phyloP scores from a whole-genome alignment of 2,888 invertebrate species.

The Parochlus steinenii region DNA sequence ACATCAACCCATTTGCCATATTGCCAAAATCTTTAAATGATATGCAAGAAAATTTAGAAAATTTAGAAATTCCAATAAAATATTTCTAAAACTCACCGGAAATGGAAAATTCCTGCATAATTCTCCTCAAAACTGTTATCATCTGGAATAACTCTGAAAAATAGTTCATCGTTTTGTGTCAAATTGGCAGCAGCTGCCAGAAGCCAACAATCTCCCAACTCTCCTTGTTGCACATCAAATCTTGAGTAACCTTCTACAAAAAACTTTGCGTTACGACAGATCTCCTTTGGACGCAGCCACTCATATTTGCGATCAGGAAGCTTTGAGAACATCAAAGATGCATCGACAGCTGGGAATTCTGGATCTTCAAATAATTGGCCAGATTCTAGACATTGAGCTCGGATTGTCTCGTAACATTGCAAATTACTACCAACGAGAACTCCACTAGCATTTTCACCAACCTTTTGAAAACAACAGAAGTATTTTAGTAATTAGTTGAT shows the following conservation, averaged over 20 bases:
- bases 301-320: constrained; percentile 58
- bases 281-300: constrained; percentile 85
- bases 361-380: constrained; percentile 69
- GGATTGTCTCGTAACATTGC: too few relatives aligned
- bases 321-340: constrained; percentile 49
- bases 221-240: constrained; percentile 89
- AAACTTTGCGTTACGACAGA: constrained; percentile 58
- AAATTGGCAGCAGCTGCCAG: constrained; percentile 80
- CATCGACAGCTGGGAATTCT: constrained; percentile 58
- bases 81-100: constrained; percentile 39
- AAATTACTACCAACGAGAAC: too few relatives aligned
- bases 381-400: constrained; percentile 45
- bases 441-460: too few relatives aligned
- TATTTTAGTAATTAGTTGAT: too few relatives aligned
- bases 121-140: constrained; percentile 78
- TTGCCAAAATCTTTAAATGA: constrained; percentile 57
- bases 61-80: background rate
- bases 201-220: constrained; percentile 85
- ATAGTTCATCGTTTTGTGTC: constrained; percentile 59
- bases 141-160: constrained; percentile 80
- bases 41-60: too few relatives aligned
- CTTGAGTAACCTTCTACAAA: constrained; percentile 82
- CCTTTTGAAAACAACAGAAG: too few relatives aligned
- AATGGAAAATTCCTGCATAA: constrained; percentile 85
- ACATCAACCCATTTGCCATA: constrained; percentile 79